Evolutionary conservation across 2,113 vertebrate species (phyloP).

Genomic region (Prunella himalayana): DNA sequence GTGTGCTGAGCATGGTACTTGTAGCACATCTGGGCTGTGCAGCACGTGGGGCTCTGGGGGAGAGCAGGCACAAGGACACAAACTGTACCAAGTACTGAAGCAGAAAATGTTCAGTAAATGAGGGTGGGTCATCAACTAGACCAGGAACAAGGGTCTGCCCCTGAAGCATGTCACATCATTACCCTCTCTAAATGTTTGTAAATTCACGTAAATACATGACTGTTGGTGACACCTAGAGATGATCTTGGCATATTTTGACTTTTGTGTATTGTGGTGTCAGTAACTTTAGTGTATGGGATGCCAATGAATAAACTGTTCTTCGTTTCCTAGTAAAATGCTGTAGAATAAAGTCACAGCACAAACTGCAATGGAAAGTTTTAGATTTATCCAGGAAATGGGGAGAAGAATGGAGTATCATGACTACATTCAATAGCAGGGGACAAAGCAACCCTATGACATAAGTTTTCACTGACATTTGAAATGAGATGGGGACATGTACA

Average conservation of each 20-base stretch:
- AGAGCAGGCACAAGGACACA: background rate
- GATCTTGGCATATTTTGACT: background rate
- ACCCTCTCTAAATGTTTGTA: background rate
- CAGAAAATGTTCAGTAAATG: background rate
- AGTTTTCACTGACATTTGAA: background rate
- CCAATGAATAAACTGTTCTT: background rate
- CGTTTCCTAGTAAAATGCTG: background rate
- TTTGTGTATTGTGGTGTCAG: accelerated
- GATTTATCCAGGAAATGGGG: background rate
- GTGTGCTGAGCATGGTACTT: accelerated
- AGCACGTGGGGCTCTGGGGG: background rate
- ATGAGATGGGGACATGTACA: background rate
- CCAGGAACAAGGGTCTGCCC: background rate
- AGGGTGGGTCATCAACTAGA: background rate
- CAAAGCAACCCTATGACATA: background rate
- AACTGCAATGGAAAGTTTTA: background rate
- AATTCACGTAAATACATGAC: background rate
- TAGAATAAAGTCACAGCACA: background rate
- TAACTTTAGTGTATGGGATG: background rate
- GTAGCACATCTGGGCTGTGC: accelerated
- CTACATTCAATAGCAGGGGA: background rate
- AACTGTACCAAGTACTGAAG: background rate
- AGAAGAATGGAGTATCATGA: background rate
- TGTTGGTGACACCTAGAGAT: background rate
- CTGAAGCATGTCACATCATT: background rate